Evolutionary conservation across 2,113 vertebrate genomes (phyloP), one percentile per base, ranked within the genome.

Genomic region (Pteropus alecto): DNA sequence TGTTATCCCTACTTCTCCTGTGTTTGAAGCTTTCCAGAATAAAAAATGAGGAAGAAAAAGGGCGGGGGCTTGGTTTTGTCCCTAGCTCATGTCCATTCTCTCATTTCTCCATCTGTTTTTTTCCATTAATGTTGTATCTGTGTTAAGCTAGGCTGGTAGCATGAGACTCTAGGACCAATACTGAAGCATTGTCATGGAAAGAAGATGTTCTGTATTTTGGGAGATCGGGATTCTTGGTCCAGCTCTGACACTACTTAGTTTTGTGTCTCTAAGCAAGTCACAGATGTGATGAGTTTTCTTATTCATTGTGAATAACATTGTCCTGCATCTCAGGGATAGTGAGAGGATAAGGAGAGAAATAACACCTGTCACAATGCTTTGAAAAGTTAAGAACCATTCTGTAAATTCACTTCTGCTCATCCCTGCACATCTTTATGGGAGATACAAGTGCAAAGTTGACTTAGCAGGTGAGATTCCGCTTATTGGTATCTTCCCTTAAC

Each of bases 251-350:
- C 41, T 16, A 24, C 58, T 46, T 71, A 89, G 85, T 83, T 96
- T 12, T 73, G 30, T 94, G 93, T 93, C 70, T 92, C 90, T 35
- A n/a, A 91, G 96, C 84, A 87, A 91, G 67, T 96, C 87, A 41
- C 78, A 71, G 76, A 88, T 79, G 83, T 79, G 54, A 18, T 82
- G 63, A 84, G 60, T 61, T 84, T 78, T 38, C 68, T 94, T 19
- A 18, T 56, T 79, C 35, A 1, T 9, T 60, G 68, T 54, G 63
- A 92, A 56, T 71, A 71, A 35, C 41, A 22, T 76, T 91, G 73
- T 41, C 61, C 56, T 78, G n/a, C 65, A 22, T 92, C 79, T 87
- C 1, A 0, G 38, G 38, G 58, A 41, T 73, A 14, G 2, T 22
- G 61, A 77, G 87, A 77, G 77, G 46, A 21, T 48, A 67, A 68